Evolutionary conservation across 1,140 invertebrate species (phyloP), one percentile per base, ranked within the genome.

Genomic region (Lasaia peninsularis): DNA sequence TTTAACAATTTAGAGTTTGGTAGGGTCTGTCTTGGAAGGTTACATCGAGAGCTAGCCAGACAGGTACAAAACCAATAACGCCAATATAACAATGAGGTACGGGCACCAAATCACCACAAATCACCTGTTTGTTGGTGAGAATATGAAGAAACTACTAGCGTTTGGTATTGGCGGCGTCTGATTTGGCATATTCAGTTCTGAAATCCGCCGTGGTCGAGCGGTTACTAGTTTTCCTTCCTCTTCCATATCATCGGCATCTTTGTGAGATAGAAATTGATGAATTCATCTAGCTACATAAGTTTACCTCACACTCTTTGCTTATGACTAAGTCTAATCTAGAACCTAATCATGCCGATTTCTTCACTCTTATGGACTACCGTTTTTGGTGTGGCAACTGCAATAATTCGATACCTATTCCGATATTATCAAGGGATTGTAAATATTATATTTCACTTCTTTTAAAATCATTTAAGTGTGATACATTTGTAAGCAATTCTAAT

Each of bases 71-170:
- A 35, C 16, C 18, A 21, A 35, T 21, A 9, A 64, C 63, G 75
- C 76, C 80, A 78, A 80, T 82, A 65, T 44, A 63, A 84, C 83
- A 88, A 88, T 86, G 86, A 88, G 83, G 80, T 73, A 83, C 67
- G 72, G 80, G 78, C 83, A 80, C 79, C 73, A 62, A 60, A 71
- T 64, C 75, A 78, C 76, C 77, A 78, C 76, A 70, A 80, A 75
- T 92, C 91, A 98, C 96, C 94, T 96, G 93, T 98, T 99, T 28
- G 93, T 97, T 80, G 94, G 95, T 69, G 95, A 96, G 90, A 99
- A 98, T 85, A 99, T 91, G 92, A 99, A 99, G 90, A 99, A 98
- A 71, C 98, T 97, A 81, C 95, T 94, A 78, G 94, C 95, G 79
- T 95, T 94, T 65, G 98, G 98, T 86, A 99, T 99, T 55, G 98